Conservation (phyloP, 37 sponge, comb jelly and placozoan species). For the Tethya wilhelma region DNA sequence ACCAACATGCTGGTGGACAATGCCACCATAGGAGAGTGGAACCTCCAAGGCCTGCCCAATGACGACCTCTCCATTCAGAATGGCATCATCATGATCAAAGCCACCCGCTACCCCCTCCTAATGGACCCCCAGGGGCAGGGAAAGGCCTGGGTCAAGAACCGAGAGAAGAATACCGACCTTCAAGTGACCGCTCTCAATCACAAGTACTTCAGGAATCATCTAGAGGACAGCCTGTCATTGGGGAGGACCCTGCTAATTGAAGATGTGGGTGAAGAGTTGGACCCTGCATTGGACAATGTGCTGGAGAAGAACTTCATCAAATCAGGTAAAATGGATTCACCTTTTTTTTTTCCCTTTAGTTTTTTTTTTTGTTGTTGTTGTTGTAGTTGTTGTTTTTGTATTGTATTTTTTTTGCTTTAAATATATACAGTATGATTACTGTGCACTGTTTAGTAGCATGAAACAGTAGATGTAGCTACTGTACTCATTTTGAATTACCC, state of each 20-base stretch:
- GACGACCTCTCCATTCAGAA: slow-evolving; percentile 99
- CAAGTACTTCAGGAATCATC: slow-evolving; percentile 96
- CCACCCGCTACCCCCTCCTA: slow-evolving; percentile 94
- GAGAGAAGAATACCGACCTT: slow-evolving; percentile 76
- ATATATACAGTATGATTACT: too few species aligned
- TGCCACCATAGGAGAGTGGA: slow-evolving; percentile 98
- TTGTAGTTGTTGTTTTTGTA: too few species aligned
- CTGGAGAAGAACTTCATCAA: slow-evolving; percentile 99
- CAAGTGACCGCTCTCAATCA: slow-evolving; percentile 92
- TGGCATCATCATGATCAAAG: slow-evolving; percentile 96
- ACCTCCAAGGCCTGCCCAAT: slow-evolving; percentile 96
- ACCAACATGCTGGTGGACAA: slow-evolving; percentile 77
- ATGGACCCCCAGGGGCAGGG: slow-evolving; percentile 99
- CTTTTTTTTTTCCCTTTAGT: too few species aligned
- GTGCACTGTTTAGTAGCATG: too few species aligned
- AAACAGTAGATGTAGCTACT: too few species aligned
- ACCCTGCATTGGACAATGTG: slow-evolving; percentile 99
- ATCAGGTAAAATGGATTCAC: slow-evolving; percentile 85
- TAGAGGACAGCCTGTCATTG: slow-evolving; percentile 96
- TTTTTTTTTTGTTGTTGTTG: too few species aligned
- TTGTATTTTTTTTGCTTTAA: too few species aligned
- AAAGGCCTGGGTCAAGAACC: slow-evolving; percentile 94
- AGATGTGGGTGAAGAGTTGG: slow-evolving; percentile 94
- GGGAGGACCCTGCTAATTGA: slow-evolving; percentile 95
- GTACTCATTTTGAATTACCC: too few species aligned